phyloP scores from a whole-genome alignment of 2,888 invertebrate species.

The Elegia similella region DNA sequence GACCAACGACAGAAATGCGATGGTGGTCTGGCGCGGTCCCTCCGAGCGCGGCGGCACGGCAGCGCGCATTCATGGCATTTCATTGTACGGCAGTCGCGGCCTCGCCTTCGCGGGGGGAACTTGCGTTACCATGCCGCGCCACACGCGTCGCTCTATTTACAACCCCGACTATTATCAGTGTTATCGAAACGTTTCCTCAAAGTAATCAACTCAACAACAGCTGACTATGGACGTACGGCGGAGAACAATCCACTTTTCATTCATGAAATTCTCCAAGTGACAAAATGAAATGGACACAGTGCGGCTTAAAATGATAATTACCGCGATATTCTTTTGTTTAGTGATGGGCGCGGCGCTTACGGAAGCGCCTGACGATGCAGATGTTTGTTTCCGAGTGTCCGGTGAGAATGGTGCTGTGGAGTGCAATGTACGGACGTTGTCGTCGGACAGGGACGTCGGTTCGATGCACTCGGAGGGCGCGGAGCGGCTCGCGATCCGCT shows the following conservation, averaged over 20 bases:
- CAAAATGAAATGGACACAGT: conserved; percentile 77
- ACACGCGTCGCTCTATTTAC: conserved; percentile 49
- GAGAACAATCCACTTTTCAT: conserved; percentile 53
- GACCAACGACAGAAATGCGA: conserved; percentile 54
- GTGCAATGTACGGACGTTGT: conserved; percentile 87
- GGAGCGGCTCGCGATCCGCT: conserved; percentile 87
- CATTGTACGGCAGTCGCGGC: conserved; percentile 74
- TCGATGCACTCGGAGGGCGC: conserved; percentile 86
- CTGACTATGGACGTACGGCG: conserved; percentile 64
- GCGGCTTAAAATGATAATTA: conserved; percentile 77
- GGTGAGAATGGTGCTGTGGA: conserved; percentile 63
- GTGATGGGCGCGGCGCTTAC: conserved; percentile 79
- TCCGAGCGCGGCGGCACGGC: conserved; percentile 32
- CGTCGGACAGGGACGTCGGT: conserved; percentile 85
- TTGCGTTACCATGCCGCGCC: conserved; percentile 39
- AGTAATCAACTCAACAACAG: conserved; percentile 51
- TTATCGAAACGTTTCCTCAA: conserved; percentile 55
- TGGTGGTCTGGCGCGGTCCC: conserved; percentile 42
- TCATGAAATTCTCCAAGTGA: conserved; percentile 67
- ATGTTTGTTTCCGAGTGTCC: conserved; percentile 71
- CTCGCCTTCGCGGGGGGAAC: conserved; percentile 71
- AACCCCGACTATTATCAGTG: conserved; percentile 52
- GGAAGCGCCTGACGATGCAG: conserved; percentile 73
- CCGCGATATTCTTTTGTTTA: conserved; percentile 77
- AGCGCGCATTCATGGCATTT: conserved; percentile 73